These are phyloP conservation scores for Philopedon plagiatum DNA, from an alignment of 2,888 invertebrate species.

Conservation along the genomic window DNA sequence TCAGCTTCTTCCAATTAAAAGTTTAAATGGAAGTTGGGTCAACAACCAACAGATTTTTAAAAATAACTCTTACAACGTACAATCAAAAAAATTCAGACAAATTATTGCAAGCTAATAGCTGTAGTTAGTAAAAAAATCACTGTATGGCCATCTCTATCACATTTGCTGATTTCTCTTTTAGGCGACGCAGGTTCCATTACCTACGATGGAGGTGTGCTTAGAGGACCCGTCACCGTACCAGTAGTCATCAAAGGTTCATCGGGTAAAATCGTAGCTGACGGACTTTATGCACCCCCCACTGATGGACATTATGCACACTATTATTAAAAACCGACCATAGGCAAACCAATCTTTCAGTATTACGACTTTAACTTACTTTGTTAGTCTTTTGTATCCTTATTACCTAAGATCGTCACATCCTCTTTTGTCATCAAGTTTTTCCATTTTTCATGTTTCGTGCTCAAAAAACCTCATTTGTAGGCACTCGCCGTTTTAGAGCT, in stretches of 20 bases:
- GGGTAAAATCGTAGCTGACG: conserved; percentile 62
- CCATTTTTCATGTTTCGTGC: conserved; percentile 44
- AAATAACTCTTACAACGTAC: no score
- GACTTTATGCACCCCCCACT: conserved; percentile 63
- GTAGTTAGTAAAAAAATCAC: no score
- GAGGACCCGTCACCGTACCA: conserved; percentile 60
- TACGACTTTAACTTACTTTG: conserved; percentile 43
- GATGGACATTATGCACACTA: conserved; percentile 57
- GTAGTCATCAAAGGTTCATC: conserved; percentile 60
- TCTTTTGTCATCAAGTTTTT: conserved; percentile 40
- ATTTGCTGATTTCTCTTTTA: conserved; percentile 3
- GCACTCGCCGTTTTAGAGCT: conserved; percentile 40
- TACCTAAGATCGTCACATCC: conserved; percentile 52
- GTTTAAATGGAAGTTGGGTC: no score
- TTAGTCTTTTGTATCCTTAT: conserved; percentile 40
- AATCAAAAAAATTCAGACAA: no score
- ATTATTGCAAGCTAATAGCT: no score
- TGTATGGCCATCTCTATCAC: no score
- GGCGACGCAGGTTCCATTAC: conserved; percentile 51
- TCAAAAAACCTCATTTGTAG: conserved; percentile 41
- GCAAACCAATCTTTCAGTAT: conserved; percentile 51
- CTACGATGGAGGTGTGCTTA: conserved; percentile 56
- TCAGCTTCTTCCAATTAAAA: no score
- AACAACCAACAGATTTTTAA: no score
- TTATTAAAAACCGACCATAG: conserved; percentile 48